Percentiles rank a stretch among this genome's conserved stretches.
phyloP scores from a whole-genome alignment of 2,888 invertebrate species.

The Polylopha cassiicola region DNA sequence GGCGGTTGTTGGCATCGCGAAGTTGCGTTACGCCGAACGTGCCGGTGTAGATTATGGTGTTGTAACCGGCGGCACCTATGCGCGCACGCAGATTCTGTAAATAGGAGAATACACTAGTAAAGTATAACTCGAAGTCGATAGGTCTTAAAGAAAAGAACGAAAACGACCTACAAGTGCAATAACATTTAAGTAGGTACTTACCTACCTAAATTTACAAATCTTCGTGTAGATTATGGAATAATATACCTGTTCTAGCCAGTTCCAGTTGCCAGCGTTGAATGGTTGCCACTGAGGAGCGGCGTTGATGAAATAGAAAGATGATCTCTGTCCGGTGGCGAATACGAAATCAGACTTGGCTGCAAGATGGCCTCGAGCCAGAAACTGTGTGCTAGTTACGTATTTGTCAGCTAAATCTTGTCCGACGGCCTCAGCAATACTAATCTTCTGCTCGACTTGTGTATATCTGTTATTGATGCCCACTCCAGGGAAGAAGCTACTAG shows the following conservation, averaged over 20 bases:
- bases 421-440: slow-evolving; percentile 42
- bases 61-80: slow-evolving; percentile 53
- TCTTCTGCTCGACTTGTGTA: slow-evolving; percentile 56
- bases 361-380: slow-evolving; percentile 79
- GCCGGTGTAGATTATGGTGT: slow-evolving; percentile 76
- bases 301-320: slow-evolving; percentile 81
- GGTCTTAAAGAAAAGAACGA: no score
- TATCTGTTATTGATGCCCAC: slow-evolving; percentile 54
- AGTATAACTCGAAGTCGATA: no score
- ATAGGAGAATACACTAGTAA: slow-evolving; percentile 2
- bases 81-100: slow-evolving; percentile 55
- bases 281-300: slow-evolving; percentile 82
- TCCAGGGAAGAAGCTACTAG: slow-evolving; percentile 70
- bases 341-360: slow-evolving; percentile 79
- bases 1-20: slow-evolving; percentile 45
- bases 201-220: no score
- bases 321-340: slow-evolving; percentile 75
- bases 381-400: slow-evolving; percentile 63
- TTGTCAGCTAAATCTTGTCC: slow-evolving; percentile 52
- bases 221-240: background rate
- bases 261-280: slow-evolving; percentile 79
- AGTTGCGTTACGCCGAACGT: slow-evolving; percentile 77
- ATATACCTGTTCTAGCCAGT: slow-evolving; percentile 62
- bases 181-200: no score
- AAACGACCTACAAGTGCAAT: no score